Evolutionary conservation across 2,888 invertebrate genomes (phyloP), one percentile per base, ranked within the genome.

Genomic region (Gymnosoma rotundatum): DNA sequence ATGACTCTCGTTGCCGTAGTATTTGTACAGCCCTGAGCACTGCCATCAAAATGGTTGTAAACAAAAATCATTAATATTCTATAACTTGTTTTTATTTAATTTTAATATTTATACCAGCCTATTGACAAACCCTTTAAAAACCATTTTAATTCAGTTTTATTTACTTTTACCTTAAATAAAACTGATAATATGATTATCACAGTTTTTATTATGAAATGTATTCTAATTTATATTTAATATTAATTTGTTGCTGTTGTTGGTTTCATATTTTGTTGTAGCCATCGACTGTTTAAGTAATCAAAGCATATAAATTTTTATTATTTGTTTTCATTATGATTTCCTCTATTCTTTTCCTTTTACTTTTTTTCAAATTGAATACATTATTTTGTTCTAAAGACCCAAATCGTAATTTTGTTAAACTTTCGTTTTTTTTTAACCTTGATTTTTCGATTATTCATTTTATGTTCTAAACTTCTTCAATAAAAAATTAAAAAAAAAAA

Each of bases 401-500:
- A 75, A 36, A 48, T 21, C 25, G 16, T 64, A 18, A n/a, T 8
- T 42, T 56, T 70, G 42, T 76, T 54, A 50, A 54, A 80, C 70
- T 80, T 75, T 74, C 64, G 80, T 81, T 80, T 80, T 76, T 80
- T 76, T 61, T 32, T 69, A n/a, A 74, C 80, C 80, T 81, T 81
- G 74, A 75, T 75, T 81, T 75, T 81, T 58, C 10, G 14, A 48
- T 42, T 36, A 56, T 50, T 25, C 50, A 42, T 61, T 67, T 73
- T 73, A 67, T 73, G 52, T 79, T 69, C 32, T 32, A 32, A 32
- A 32, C 32, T 32, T 32, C 32, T 32, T 32, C 32, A 0, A 5
- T 7, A 32, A 6, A 6, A 32, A 5, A 32, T 6, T 5, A 6
- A 32, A 8, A 32, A 32, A 32, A 32, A 32, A 6, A 67, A 25